Conservation (phyloP, 2,797 vertebrate genomes). For the Cheirogaleus major region DNA sequence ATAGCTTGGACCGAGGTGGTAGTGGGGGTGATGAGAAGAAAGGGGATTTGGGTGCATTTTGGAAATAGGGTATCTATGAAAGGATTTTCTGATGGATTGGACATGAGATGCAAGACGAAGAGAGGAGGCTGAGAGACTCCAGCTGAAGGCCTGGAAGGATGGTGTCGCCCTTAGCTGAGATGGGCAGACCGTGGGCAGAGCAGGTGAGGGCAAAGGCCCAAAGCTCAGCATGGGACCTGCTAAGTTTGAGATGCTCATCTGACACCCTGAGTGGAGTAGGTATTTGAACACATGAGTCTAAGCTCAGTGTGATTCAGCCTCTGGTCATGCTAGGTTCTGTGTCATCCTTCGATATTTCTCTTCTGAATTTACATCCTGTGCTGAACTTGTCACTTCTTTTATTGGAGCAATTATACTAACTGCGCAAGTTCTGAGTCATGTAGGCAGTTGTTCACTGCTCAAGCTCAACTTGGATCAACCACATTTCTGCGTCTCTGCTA, state of each 20-base stretch:
- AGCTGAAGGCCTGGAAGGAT: not conserved
- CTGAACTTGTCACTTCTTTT: conserved; percentile 39
- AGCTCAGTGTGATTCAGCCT: conserved; percentile 23
- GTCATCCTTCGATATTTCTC: conserved; percentile 27
- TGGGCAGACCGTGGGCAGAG: not conserved
- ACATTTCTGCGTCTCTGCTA: not conserved
- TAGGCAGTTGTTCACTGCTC: not conserved
- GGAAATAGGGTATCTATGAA: not conserved
- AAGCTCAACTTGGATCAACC: not conserved
- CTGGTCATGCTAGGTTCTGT: not conserved
- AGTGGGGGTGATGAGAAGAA: not conserved
- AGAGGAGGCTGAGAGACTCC: not conserved
- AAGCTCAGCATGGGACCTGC: not conserved
- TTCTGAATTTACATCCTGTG: conserved; percentile 19
- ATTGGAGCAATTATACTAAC: not conserved
- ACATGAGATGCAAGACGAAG: not conserved
- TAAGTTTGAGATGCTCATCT: not conserved
- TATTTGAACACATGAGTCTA: not conserved
- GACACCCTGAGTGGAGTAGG: not conserved
- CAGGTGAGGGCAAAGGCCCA: not conserved
- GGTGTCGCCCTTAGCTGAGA: not conserved
- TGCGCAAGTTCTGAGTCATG: conserved; percentile 5
- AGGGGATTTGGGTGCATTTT: not conserved
- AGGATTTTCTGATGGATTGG: not conserved
- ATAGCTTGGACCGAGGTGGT: not conserved